Evolutionary conservation across 1,140 invertebrate species (phyloP), one percentile per base, ranked within the genome.

Genomic region (Bactericera cockerelli): DNA sequence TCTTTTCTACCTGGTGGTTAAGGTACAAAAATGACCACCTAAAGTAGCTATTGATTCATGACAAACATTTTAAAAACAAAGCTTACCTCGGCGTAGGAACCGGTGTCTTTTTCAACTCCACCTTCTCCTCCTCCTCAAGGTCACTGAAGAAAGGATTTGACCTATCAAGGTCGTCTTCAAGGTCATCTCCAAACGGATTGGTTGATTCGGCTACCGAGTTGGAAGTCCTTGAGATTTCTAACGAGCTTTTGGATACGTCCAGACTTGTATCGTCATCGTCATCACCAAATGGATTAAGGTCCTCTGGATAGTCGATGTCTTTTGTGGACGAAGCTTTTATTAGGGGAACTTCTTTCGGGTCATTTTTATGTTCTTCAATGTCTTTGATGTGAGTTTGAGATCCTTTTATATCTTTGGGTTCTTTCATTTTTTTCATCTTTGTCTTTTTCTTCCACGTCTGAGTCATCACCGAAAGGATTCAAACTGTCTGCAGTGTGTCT

Each of bases 261-360:
- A 69, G 62, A 16, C 67, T 70, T 38, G 73, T 73, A n/a, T 79
- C 77, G 8, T 79, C 75, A 26, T 82, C 81, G 57, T 82, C 81
- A 38, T 78, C 72, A 13, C 69, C 80, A 70, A 89, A 89, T 2
- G 88, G 88, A 77, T 91, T 91, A 55, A 90, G 72, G 63, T 83
- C 78, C 53, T 80, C 76, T 0, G 87, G 87, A 74, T 91, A 90
- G 26, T 77, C 68, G 42, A 68, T 42, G 1, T 28, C 26, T 11
- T 25, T 62, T 13, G 58, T 60, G 39, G 57, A 60, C 11, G 57
- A 60, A 53, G 36, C 61, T 56, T 56, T 64, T 56, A 13, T 6
- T 31, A 31, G 28, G 28, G 28, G n/a, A n/a, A 14, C 11, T 25
- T 53, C 19, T 26, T 25, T 8, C 19, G 16, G 26, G 26, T 39